Evolutionary conservation across 1,140 invertebrate genomes (phyloP), one percentile per base, ranked within the genome.

Genomic region (Drosophila azteca): DNA sequence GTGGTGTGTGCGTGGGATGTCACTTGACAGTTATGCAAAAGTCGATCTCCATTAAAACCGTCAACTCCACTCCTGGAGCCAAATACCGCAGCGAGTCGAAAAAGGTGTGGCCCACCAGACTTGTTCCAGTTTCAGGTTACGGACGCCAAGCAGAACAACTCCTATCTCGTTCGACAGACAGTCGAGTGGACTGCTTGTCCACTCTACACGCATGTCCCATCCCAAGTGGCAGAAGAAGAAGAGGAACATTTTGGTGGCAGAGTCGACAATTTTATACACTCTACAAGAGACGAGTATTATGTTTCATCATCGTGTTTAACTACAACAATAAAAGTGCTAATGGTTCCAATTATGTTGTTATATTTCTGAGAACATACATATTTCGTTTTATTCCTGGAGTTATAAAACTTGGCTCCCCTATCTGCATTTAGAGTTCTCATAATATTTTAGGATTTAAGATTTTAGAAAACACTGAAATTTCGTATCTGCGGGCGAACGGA

Each of bases 41-140:
- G 22, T 17, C 43, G 65, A 58, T 45, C 65, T 31, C 53, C 51
- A 29, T 31, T 44, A 45, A 72, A 53, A 74, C 22, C 39, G 48
- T 58, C 70, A 68, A 60, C 71, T 75, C 50, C 51, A 69, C 53
- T 74, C 31, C 71, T 66, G 68, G 31, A 59, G 46, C 48, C 17
- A 22, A 62, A 61, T 46, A 39, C 35, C 51, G 60, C 49, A 63
- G 63, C 46, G 63, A 63, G 54, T 59, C 61, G 49, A 54, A 64
- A 51, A 60, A 76, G 83, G 83, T 75, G 83, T 85, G 82, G 72
- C 57, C 48, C 60, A 61, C 48, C 60, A 61, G 63, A 62, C 74
- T 78, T 85, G 79, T 87, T 87, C 78, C 83, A 82, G 69, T 87
- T 87, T 71, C 45, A 48, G 46, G 41, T 26, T 58, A 15, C 71